Conservation (phyloP, 1,140 invertebrate species). For the Zaprionus camerounensis region DNA sequence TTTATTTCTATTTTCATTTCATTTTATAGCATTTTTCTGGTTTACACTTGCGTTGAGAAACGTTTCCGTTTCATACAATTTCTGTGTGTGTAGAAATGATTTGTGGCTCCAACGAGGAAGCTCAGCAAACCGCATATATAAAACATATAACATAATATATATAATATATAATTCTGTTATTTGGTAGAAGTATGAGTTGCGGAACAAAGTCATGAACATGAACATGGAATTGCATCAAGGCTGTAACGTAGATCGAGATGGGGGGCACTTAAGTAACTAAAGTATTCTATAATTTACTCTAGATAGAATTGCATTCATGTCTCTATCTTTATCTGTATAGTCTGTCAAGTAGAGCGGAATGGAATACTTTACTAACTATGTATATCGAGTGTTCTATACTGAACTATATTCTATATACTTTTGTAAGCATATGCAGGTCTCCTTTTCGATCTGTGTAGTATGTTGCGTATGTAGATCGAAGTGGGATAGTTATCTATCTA, state of each 20-base stretch:
- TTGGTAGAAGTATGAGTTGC: constrained; percentile 11
- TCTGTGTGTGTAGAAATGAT: constrained; percentile 29
- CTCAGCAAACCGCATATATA: constrained; percentile 4
- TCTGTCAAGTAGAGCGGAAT: too few relatives aligned
- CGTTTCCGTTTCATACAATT: constrained; percentile 22
- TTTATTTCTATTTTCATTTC: constrained; percentile 19
- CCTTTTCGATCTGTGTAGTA: too few relatives aligned
- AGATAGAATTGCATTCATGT: too few relatives aligned
- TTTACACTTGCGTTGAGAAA: constrained; percentile 40
- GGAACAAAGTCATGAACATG: constrained; percentile 7
- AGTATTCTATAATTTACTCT: too few relatives aligned
- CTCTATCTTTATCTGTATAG: too few relatives aligned
- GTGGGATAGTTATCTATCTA: too few relatives aligned
- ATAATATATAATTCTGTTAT: neutral
- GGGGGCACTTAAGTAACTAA: neutral
- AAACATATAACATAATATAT: constrained; percentile 1
- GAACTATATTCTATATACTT: too few relatives aligned
- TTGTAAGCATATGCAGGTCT: too few relatives aligned
- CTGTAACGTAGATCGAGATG: constrained; percentile 11
- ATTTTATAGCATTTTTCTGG: constrained; percentile 22
- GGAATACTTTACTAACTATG: too few relatives aligned
- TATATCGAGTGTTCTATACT: too few relatives aligned
- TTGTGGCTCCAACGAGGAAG: constrained; percentile 26
- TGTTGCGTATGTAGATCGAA: too few relatives aligned
- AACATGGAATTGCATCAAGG: neutral